Evolutionary conservation across 2,797 vertebrate species (phyloP).

Genomic region (Balearica regulorum): DNA sequence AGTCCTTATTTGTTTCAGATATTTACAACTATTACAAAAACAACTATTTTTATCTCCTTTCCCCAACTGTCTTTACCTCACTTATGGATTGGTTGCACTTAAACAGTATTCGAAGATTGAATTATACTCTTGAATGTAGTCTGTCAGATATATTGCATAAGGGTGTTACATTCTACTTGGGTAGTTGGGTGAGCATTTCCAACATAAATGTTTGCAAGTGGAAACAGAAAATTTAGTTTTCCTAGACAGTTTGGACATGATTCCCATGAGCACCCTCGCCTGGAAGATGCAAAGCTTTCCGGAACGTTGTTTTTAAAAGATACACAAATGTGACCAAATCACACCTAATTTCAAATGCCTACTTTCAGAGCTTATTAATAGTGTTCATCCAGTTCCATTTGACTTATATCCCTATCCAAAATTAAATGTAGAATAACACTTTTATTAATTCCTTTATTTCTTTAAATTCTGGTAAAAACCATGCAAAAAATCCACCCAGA

Average conservation of each 20-base stretch:
- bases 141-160: background rate
- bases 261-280: background rate
- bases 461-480: background rate
- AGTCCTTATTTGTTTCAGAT: conserved; percentile 9
- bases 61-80: background rate
- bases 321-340: background rate
- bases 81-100: background rate
- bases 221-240: background rate
- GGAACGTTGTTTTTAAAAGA: background rate
- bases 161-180: background rate
- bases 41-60: background rate
- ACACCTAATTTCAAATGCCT: background rate
- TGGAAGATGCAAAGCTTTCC: background rate
- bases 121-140: background rate
- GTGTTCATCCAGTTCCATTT: background rate
- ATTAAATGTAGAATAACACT: too few species aligned
- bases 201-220: background rate
- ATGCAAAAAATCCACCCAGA: background rate
- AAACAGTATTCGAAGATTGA: background rate
- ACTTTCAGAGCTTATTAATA: background rate
- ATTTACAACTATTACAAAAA: too few species aligned
- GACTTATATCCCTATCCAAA: background rate
- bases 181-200: background rate
- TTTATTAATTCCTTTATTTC: background rate
- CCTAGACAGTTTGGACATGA: background rate